phyloP scores from a whole-genome alignment of 2,888 invertebrate species.

The Macaria liturata region DNA sequence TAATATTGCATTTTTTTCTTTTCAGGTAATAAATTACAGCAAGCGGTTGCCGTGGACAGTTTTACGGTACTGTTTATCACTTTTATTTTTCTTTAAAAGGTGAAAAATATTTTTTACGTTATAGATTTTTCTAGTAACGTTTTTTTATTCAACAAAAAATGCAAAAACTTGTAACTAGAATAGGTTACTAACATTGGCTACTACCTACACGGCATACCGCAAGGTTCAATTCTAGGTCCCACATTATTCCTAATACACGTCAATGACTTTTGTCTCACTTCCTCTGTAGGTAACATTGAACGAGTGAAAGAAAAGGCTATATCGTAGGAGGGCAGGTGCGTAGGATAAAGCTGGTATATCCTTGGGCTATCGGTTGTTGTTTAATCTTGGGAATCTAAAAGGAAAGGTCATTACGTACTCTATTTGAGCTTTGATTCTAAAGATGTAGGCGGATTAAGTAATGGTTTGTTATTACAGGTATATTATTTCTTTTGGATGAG shows the following conservation, averaged over 20 bases:
- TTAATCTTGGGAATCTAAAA: slow-evolving; percentile 21
- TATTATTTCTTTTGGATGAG: too few relatives aligned
- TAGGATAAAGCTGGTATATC: slow-evolving; percentile 32
- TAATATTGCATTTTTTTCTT: slow-evolving; percentile 16
- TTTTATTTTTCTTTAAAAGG: too few relatives aligned
- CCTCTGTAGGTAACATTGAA: slow-evolving; percentile 18
- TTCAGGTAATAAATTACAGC: slow-evolving; percentile 25
- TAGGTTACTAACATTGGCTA: slow-evolving; percentile 9
- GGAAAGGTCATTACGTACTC: slow-evolving; percentile 19
- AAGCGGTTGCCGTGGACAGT: background rate
- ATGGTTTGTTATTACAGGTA: background rate
- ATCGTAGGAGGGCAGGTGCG: slow-evolving; percentile 56
- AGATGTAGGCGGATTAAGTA: background rate
- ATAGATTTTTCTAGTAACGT: too few relatives aligned
- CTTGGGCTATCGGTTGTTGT: slow-evolving; percentile 28
- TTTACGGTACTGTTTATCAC: background rate
- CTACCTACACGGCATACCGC: slow-evolving; percentile 56
- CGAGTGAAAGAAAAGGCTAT: slow-evolving; percentile 37
- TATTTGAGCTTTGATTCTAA: background rate
- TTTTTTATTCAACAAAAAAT: too few relatives aligned
- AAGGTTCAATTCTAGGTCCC: slow-evolving; percentile 59
- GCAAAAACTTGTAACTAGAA: too few relatives aligned
- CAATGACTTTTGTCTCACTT: slow-evolving; percentile 40
- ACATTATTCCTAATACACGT: slow-evolving; percentile 48
- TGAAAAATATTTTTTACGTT: too few relatives aligned